phyloP scores from a whole-genome alignment of 2,797 vertebrate species.

The Chromobotia macracanthus region DNA sequence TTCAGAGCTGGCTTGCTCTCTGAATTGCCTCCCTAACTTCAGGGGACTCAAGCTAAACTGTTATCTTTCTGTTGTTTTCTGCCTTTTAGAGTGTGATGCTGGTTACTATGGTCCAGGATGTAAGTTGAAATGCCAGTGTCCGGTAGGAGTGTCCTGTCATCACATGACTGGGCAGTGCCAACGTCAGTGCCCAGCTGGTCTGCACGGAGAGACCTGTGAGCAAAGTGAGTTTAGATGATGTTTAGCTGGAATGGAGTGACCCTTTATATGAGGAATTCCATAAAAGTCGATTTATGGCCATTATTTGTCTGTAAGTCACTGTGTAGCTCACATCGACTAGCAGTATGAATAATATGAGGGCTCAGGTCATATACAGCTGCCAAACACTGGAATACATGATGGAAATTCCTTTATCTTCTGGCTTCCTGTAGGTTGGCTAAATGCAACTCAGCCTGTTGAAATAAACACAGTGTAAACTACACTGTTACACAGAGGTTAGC shows the following conservation, averaged over 20 bases:
- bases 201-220: constrained; percentile 72
- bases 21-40: too few relatives aligned
- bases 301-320: constrained; percentile 8
- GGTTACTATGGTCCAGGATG: constrained; percentile 79
- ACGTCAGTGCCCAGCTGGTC: constrained; percentile 74
- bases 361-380: constrained; percentile 23
- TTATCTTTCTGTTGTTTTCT: neutral
- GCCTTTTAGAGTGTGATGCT: constrained; percentile 71
- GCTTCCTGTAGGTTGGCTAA: too few relatives aligned
- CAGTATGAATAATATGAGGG: neutral
- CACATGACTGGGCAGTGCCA: constrained; percentile 72
- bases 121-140: constrained; percentile 72
- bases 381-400: constrained; percentile 23
- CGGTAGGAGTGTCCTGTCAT: constrained; percentile 69
- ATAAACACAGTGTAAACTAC: too few relatives aligned
- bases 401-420: constrained; percentile 30
- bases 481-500: too few relatives aligned
- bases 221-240: constrained; percentile 68
- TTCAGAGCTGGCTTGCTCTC: too few relatives aligned
- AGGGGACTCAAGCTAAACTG: too few relatives aligned
- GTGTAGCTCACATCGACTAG: constrained; percentile 12
- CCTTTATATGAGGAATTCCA: neutral
- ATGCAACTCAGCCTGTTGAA: too few relatives aligned
- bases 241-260: neutral
- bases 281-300: constrained; percentile 2